Evolutionary conservation across 2,797 vertebrate species (phyloP).

Genomic region (Lophius americanus): DNA sequence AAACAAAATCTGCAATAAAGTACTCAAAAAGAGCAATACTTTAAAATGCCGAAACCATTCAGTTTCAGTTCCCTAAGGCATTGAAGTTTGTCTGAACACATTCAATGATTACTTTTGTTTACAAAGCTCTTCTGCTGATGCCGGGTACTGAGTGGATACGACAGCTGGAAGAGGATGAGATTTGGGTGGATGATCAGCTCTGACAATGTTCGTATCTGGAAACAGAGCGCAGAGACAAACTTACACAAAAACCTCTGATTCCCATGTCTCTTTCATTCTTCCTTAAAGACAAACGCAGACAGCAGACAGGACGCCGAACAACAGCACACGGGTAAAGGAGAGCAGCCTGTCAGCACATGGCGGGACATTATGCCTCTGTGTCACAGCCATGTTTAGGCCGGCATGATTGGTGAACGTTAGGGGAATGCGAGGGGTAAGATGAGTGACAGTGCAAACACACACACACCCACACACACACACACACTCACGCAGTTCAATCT

Average conservation of each 20-base stretch:
- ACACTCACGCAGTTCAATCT: constrained; percentile 20
- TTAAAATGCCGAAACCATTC: constrained; percentile 5
- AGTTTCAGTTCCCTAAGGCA: constrained; percentile 42
- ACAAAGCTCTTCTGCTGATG: constrained; percentile 55
- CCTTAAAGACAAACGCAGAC: constrained; percentile 62
- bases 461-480: constrained; percentile 30
- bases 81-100: constrained; percentile 41
- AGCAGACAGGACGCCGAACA: constrained; percentile 61
- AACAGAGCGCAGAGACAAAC: constrained; percentile 69
- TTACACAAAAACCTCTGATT: constrained; percentile 49
- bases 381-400: constrained; percentile 68
- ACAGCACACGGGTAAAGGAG: constrained; percentile 55
- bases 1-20: constrained; percentile 3
- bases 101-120: constrained; percentile 56
- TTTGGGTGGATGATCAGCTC: constrained; percentile 73
- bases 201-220: constrained; percentile 79
- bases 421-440: constrained; percentile 48
- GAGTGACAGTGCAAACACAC: constrained; percentile 45
- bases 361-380: constrained; percentile 61
- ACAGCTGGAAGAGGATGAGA: constrained; percentile 68
- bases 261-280: constrained; percentile 61
- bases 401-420: constrained; percentile 62
- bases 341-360: constrained; percentile 58
- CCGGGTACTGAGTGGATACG: constrained; percentile 57
- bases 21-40: constrained; percentile 5